Conservation (phyloP, 1,140 invertebrate genomes). For the Nylanderia fulva region DNA sequence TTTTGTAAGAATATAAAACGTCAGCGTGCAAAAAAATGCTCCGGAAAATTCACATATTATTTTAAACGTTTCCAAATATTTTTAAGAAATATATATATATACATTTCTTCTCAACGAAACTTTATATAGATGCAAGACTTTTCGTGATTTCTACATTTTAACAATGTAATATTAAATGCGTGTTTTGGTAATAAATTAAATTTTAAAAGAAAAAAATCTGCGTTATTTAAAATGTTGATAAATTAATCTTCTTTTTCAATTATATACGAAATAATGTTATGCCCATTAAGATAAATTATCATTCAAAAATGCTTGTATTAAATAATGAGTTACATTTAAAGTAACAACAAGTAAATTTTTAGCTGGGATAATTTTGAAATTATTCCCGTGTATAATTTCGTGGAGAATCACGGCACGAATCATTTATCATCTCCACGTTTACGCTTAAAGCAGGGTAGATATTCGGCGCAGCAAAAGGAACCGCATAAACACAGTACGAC, state of each 20-base stretch:
- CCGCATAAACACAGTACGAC: conserved; percentile 59
- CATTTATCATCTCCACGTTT: conserved; percentile 59
- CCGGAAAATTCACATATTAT: neutral
- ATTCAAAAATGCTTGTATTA: conserved; percentile 12
- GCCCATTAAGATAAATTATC: neutral
- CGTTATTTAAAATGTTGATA: neutral
- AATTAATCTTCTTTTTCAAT: neutral
- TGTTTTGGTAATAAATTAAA: neutral
- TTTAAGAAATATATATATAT: neutral
- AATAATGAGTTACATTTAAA: neutral
- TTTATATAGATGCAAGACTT: neutral
- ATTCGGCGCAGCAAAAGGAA: conserved; percentile 55
- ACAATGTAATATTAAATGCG: neutral
- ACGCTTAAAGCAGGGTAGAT: conserved; percentile 51
- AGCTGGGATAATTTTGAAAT: conserved; percentile 38
- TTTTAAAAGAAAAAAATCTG: neutral
- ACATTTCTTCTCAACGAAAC: neutral
- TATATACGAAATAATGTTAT: neutral
- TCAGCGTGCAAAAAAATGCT: neutral
- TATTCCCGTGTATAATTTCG: conserved; percentile 46
- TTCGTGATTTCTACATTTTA: neutral
- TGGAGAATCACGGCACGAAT: conserved; percentile 50
- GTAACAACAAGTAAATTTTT: conserved; percentile 37
- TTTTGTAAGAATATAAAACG: neutral
- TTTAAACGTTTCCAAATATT: neutral